Evolutionary conservation across 2,113 vertebrate species (phyloP).

Genomic region (Elgaria multicarinata): DNA sequence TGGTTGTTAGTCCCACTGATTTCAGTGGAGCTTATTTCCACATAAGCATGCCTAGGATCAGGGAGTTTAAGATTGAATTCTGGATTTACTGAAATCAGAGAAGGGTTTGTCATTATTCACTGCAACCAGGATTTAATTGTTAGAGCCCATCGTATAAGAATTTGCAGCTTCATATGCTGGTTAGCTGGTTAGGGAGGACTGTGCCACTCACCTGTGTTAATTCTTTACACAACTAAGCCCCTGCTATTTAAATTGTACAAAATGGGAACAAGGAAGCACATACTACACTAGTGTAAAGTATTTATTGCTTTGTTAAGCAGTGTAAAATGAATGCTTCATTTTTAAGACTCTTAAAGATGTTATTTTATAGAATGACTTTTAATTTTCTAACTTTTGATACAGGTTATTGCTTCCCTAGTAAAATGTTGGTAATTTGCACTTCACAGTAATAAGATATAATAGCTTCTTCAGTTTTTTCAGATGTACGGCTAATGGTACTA

Average conservation of each 20-base stretch:
- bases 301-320: background rate
- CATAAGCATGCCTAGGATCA: background rate
- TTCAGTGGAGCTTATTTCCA: background rate
- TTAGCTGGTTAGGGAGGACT: background rate
- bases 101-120: background rate
- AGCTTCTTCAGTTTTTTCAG: conserved; percentile 58
- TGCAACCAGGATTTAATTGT: background rate
- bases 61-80: background rate
- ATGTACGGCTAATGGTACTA: conserved; percentile 52
- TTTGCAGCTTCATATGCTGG: background rate
- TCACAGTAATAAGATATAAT: conserved; percentile 44
- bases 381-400: conserved; percentile 76
- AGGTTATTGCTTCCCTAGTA: conserved; percentile 60
- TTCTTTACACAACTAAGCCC: background rate
- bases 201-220: background rate
- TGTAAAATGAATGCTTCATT: conserved; percentile 34
- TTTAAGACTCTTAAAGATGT: conserved; percentile 26
- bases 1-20: background rate
- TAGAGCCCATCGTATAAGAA: background rate
- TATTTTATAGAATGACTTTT: conserved; percentile 60
- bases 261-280: background rate
- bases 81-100: background rate
- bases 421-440: conserved; percentile 63
- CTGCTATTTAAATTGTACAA: background rate
- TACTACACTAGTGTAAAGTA: background rate